Base-by-base conservation (phyloP, 2,797 vertebrate species). In the Sebastes nivosus region DNA sequence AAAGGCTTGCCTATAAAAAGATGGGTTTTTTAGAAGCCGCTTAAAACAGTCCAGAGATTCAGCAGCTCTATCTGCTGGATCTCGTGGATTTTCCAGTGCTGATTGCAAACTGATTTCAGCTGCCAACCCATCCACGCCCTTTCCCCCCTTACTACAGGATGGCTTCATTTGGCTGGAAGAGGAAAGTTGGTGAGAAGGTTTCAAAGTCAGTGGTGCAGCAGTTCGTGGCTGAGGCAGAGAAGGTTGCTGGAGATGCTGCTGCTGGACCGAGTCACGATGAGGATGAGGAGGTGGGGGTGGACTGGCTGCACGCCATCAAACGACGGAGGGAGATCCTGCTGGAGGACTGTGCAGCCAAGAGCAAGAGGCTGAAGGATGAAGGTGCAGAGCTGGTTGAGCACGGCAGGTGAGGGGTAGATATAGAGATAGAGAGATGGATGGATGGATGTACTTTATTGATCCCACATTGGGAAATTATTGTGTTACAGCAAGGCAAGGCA, bases 161-260 rank as follows among this genome's bases (percentile, higher is more conserved):
- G 98, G 97, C 98, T 66, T 99, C 98, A 3, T 99, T 99, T 87
- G 96, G 97, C 8, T 99, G 98, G 98, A 99, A 99, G 91, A 97
- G 97, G 78, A 99, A 97, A 88, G 96, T 95, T 12, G 98, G 98
- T 0, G 98, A 99, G 90, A 97, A 96, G 82, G 98, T 99, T 42
- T 99, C 97, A 1, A 99, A 96, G 89, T 93, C 93, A 3, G 96
- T 90, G 9, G 96, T 96, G 12, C 96, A 97, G 90, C 96, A 96
- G 30, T 99, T 99, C 84, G 97, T 97, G 88, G 96, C 96, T 0
- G 97, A 97, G 72, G 95, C 96, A 0, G 96, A 96, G 0, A 95
- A 96, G 84, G 87, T 94, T 42, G 38, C 38, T 27, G 89, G 81
- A 50, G 94, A 91, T 1, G 94, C 94, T 30, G 93, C 94, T 30